phyloP scores from a whole-genome alignment of 2,113 vertebrate species.

The Empidonax alnorum region DNA sequence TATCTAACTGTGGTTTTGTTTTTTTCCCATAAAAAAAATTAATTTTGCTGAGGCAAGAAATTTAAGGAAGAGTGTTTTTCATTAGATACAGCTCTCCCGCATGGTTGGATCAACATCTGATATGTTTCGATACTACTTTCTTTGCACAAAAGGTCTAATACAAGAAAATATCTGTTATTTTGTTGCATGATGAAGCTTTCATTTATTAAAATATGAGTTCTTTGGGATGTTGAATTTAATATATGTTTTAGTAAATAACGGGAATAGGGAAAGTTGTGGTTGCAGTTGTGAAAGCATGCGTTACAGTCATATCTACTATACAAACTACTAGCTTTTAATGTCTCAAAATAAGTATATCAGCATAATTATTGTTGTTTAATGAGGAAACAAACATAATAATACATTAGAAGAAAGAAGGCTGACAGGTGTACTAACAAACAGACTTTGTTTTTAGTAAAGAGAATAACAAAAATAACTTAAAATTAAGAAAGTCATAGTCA shows the following conservation, averaged over 20 bases:
- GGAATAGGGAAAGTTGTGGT: accelerated
- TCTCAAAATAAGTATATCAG: neutral
- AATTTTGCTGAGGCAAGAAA: neutral
- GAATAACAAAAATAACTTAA: neutral
- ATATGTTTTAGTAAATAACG: neutral
- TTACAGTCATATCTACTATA: neutral
- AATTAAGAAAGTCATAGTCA: neutral
- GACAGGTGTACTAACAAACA: neutral
- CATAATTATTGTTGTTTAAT: neutral
- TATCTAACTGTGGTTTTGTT: neutral
- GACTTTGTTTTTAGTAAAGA: neutral
- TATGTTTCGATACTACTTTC: neutral
- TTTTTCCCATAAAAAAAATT: neutral
- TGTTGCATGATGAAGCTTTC: neutral
- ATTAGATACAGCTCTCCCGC: neutral
- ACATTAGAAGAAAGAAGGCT: neutral
- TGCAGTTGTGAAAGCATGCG: neutral
- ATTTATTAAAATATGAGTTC: neutral
- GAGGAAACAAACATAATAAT: neutral
- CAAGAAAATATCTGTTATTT: neutral
- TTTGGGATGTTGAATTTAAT: neutral
- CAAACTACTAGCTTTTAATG: neutral
- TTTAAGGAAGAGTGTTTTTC: neutral
- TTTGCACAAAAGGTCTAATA: neutral
- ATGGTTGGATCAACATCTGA: neutral